Conservation (phyloP, 2,888 invertebrate genomes). For the Oscheius sp. region DNA sequence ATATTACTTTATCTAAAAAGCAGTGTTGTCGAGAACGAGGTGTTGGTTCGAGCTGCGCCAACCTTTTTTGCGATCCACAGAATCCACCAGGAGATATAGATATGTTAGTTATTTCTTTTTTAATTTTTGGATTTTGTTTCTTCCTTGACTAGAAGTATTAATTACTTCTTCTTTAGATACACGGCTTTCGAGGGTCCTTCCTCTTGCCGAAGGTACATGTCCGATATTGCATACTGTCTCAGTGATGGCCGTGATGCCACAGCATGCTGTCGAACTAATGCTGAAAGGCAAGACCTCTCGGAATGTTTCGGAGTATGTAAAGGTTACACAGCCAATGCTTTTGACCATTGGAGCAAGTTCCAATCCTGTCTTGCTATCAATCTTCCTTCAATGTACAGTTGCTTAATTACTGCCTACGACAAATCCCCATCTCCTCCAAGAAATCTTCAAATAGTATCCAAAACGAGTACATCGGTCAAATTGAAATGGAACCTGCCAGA, state of each 20-base stretch:
- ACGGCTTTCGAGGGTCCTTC: conserved; percentile 13
- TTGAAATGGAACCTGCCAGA: conserved; percentile 40
- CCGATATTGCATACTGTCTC: conserved; percentile 57
- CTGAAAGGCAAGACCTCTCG: conserved; percentile 47
- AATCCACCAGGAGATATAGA: conserved; percentile 54
- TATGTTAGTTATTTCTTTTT: conserved; percentile 35
- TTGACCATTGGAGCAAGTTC: conserved; percentile 41
- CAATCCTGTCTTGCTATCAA: conserved; percentile 63
- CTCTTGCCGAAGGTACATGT: conserved; percentile 34
- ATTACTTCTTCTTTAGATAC: conserved; percentile 7
- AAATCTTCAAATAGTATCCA: conserved; percentile 23
- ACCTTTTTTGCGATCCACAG: conserved; percentile 56
- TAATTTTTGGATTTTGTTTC: background rate
- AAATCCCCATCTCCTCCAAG: conserved; percentile 55
- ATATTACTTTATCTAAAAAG: background rate
- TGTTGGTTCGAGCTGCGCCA: conserved; percentile 55
- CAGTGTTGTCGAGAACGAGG: conserved; percentile 57
- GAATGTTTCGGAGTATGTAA: conserved; percentile 63
- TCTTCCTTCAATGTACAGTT: conserved; percentile 55
- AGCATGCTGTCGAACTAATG: conserved; percentile 54
- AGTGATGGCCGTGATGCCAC: conserved; percentile 62
- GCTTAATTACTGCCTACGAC: conserved; percentile 54
- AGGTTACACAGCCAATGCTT: conserved; percentile 34
- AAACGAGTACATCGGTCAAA: conserved; percentile 1
- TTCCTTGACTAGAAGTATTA: conserved; percentile 3